These are phyloP conservation scores for Holothuria glaberrima DNA, from an alignment of 35 echinoderm and acorn worm genomes.

Conservation along the genomic window DNA sequence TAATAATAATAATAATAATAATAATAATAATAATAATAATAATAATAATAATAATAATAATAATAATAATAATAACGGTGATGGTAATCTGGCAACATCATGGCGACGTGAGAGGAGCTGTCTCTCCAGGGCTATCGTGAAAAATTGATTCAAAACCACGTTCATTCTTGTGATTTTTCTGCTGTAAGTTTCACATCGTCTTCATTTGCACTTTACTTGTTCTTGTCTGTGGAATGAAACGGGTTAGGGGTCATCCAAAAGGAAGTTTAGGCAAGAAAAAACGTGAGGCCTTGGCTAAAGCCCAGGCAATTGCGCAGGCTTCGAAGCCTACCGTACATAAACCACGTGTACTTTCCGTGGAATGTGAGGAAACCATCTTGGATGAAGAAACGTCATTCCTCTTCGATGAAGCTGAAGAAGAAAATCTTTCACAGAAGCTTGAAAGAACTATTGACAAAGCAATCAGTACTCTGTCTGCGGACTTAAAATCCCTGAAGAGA, in stretches of 20 bases:
- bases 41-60: too few relatives aligned
- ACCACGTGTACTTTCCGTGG: background rate
- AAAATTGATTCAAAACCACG: too few relatives aligned
- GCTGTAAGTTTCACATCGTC: too few relatives aligned
- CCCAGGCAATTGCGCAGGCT: conserved; percentile 2
- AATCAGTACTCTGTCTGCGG: background rate
- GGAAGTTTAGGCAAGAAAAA: conserved; percentile 2
- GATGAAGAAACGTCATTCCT: background rate
- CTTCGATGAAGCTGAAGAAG: background rate
- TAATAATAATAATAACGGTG: too few relatives aligned
- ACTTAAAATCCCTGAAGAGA: background rate
- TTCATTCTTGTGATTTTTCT: too few relatives aligned
- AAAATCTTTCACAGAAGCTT: background rate
- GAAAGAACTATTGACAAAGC: conserved; percentile 13
- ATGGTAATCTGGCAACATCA: too few relatives aligned
- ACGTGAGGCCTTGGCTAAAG: background rate
- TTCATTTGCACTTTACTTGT: too few relatives aligned
- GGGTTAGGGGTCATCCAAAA: background rate
- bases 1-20: too few relatives aligned
- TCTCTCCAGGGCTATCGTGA: too few relatives aligned
- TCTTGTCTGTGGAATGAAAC: too few relatives aligned
- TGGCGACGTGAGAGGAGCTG: too few relatives aligned
- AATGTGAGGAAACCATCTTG: background rate
- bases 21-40: too few relatives aligned
- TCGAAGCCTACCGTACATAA: background rate